These are phyloP conservation scores for Pentamera pediparva DNA, from an alignment of 53 echinoderm and acorn worm genomes.

Conservation along the genomic window DNA sequence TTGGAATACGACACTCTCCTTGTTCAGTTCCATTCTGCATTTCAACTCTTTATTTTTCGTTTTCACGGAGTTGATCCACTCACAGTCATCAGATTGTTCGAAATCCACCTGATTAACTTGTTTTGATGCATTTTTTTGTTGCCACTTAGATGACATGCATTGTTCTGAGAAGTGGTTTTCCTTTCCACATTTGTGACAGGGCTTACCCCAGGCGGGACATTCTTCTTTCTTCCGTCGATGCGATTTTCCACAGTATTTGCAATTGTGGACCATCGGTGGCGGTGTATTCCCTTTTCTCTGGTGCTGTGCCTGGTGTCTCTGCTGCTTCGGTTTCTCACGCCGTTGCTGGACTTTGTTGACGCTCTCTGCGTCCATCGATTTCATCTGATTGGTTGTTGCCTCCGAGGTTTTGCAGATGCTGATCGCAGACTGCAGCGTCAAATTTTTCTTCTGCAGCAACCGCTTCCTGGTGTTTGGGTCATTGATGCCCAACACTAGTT, in stretches of 20 bases:
- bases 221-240: constrained; percentile 39
- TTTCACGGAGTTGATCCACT: constrained; percentile 22
- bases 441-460: constrained; percentile 31
- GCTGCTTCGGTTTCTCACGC: not conserved
- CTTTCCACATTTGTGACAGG: constrained; percentile 35
- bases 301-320: not conserved
- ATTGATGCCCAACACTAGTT: constrained; percentile 36
- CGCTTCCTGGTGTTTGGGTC: constrained; percentile 52
- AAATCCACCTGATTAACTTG: not conserved
- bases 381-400: constrained; percentile 42
- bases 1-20: constrained; percentile 37
- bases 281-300: no score
- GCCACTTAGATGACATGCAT: not conserved
- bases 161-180: constrained; percentile 27
- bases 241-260: no score
- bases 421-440: constrained; percentile 37
- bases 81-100: constrained; percentile 3
- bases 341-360: constrained; percentile 28
- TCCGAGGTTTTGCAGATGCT: constrained; percentile 55
- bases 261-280: no score
- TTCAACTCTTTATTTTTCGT: constrained; percentile 19
- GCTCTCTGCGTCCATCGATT: constrained; percentile 28
- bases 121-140: not conserved
- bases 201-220: constrained; percentile 48
- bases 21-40: constrained; percentile 44